Base-by-base conservation (phyloP, 2,113 vertebrate species). In the Coreoperca whiteheadi region DNA sequence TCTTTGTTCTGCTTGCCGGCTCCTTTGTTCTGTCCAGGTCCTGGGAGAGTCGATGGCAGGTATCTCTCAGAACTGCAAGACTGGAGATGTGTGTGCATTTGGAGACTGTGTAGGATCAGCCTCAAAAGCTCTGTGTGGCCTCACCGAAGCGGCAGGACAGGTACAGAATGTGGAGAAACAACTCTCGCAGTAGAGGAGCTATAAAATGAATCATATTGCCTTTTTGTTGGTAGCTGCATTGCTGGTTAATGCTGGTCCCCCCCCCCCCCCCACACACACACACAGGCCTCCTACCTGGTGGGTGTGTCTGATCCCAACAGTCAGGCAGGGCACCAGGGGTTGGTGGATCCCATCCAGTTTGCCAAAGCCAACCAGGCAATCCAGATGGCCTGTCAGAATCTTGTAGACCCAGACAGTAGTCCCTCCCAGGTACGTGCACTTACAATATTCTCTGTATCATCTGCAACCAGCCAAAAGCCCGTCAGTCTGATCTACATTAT, bases 21-120 rank as follows among this genome's bases (percentile, higher is more conserved):
- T n/a, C 41, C 41, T 60, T 51, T 32, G 37, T 28, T 69, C 25
- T 83, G 79, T 75, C 48, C 88, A 99, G 98, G 97, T 99, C 86
- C 96, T 99, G 28, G 98, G 98, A n/a, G 98, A 99, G 88, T 97
- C 98, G 0, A 99, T 99, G 98, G 98, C 98, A 0, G 98, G 98
- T 41, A 99, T 99, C 93, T 99, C 98, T 14, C 98, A 99, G 91
- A 98, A 99, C 82, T 99, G 98, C 75, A 99, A 99, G 94, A 99
- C 95, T 0, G 97, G 97, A 3, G 97, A 99, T 77, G 97, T 99
- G 74, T 87, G 96, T 9, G 94, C 96, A 4, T 99, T 99, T 51
- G 98, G 98, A 48, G 97, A 97, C 78, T 98, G 98, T 71, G 98
- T 99, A 51, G 96, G 97, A 50, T 95, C 97, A 57, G 98, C 98